Evolutionary conservation across 1,140 invertebrate species (phyloP).

Genomic region (Lamellibrachia luymesi): DNA sequence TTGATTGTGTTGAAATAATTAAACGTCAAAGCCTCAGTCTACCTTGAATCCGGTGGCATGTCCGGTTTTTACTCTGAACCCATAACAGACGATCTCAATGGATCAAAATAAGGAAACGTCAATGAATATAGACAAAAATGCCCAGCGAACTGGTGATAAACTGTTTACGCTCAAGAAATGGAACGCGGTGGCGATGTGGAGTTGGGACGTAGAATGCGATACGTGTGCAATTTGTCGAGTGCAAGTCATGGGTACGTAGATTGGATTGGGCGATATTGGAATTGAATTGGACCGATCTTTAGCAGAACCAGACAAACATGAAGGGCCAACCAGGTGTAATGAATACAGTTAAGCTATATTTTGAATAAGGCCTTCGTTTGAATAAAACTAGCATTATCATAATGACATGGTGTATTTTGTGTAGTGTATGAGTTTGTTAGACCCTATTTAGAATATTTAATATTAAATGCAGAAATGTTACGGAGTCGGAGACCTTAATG

Average conservation of each 20-base stretch:
- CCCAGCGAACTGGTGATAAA: slow-evolving; percentile 39
- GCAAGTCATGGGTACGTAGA: slow-evolving; percentile 97
- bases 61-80: neutral
- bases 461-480: too few relatives aligned
- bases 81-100: neutral
- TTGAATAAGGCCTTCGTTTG: too few relatives aligned
- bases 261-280: neutral
- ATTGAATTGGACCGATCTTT: too few relatives aligned
- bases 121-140: slow-evolving; percentile 8
- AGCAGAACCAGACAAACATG: too few relatives aligned
- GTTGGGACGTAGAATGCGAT: slow-evolving; percentile 99
- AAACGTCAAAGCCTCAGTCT: too few relatives aligned
- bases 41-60: neutral
- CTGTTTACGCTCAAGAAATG: slow-evolving; percentile 67
- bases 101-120: neutral
- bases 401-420: too few relatives aligned
- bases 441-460: too few relatives aligned
- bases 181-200: slow-evolving; percentile 98
- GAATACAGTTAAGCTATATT: too few relatives aligned
- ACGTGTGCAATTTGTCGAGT: slow-evolving; percentile 99
- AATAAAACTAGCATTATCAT: too few relatives aligned
- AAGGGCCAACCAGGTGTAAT: too few relatives aligned
- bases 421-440: too few relatives aligned
- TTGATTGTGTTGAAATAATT: too few relatives aligned
- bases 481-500: neutral